Evolutionary conservation across 2,113 vertebrate genomes (phyloP), one percentile per base, ranked within the genome.

Genomic region (Chrysemys picta): DNA sequence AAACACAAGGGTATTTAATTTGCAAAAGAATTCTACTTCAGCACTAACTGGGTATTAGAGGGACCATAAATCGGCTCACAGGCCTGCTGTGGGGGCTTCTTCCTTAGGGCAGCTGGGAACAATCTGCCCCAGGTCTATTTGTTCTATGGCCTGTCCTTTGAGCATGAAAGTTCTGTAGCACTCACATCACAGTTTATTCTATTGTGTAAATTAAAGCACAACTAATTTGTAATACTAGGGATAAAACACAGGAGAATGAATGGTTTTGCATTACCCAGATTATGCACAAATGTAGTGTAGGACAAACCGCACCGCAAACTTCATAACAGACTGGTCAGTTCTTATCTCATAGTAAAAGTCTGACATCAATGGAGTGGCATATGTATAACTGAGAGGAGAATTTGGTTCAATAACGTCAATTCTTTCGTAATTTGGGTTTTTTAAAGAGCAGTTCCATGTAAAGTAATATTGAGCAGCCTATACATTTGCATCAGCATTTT

Each of bases 301-400:
- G 79, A 27, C 10, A 88, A 83, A 96, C 80, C 8, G 10, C 25
- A 38, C 52, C 27, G 10, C 54, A 12, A 90, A 45, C 22, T 53
- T 59, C 4, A 0, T 12, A 2, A 17, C 45, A 72, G 25, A 27
- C 24, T 76, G 2, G 1, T 2, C 21, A 72, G 7, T 5, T 12
- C 6, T 86, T 49, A 14, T 3, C 14, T 79, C 3, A 24, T 4
- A 10, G 31, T 84, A 78, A 57, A 87, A 79, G 47, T 53, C 38
- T 57, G 75, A n/a, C 5, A 4, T 29, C 62, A 24, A 57, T 45
- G 3, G 22, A 21, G 29, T 1, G 3, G 5, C 2, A 8, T 17
- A 65, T 38, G 17, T 22, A 42, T 0, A 38, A 69, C 35, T 0
- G 93, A 84, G 9, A 84, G 24, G 13, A 87, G 88, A 22, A 22